Base-by-base conservation (phyloP, 2,888 invertebrate genomes). In the Phytoseiulus persimilis region DNA sequence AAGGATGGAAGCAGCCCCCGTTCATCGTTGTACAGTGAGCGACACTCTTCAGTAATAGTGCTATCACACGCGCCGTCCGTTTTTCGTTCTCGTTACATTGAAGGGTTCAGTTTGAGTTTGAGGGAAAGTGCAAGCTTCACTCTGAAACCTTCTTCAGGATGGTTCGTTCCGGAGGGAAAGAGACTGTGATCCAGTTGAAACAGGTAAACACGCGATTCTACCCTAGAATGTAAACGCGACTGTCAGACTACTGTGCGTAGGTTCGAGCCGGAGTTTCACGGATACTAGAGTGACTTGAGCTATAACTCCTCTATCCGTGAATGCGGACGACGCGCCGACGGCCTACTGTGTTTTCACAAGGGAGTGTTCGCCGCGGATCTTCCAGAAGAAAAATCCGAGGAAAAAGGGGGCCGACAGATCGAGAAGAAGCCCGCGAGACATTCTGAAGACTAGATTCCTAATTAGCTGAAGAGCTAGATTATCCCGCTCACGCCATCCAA, bases 141-240 rank as follows among this genome's bases (percentile, higher is more conserved):
- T 65, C 65, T 65, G 65, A 14, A 28, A 6, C 5, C 28, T 28
- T 28, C 65, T 1, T 6, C 28, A 33, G n/a, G 32, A 87, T 87
- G 87, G 87, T 87, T 33, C 87, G 87, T n/a, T 87, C 87, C n/a
- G 87, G 33, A 11, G 87, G 87, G n/a, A 87, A 87, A 87, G 87
- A 87, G 14, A 87, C 87, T 11, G 32, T 87, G 87, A 45, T 87
- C 23, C 87, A 87, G 45, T 45, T 87, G 39, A 87, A 45, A 33
- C 87, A 87, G 87, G 87, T 87, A 39, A 32, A 39, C 5, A 39
- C 39, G n/a, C n/a, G n/a, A n/a, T n/a, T n/a, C n/a, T n/a, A n/a
- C n/a, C n/a, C n/a, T n/a, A n/a, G n/a, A n/a, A n/a, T n/a, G n/a
- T n/a, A n/a, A n/a, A n/a, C n/a, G n/a, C n/a, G n/a, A n/a, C n/a